A percentile compares a stretch with the other conserved stretches of the same genome.
These are phyloP conservation scores for rabbit (Oryctolagus cuniculus) DNA, from an alignment of 2,113 vertebrate genomes.

Conservation along the genomic window mOryCun1.1 NC_091442.1:65563501-65564000, in stretches of 20 bases:
- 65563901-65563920: neutral
- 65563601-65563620: slow-evolving; percentile 13
- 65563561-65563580: neutral
- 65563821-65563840: neutral
- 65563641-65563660: neutral
- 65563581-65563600: slow-evolving; percentile 5
- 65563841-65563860: neutral
- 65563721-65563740: slow-evolving; percentile 25
- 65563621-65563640: neutral
- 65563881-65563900: neutral
- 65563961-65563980: neutral
- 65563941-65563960: neutral
- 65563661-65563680: slow-evolving; percentile 25
- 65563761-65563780: neutral
- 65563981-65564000: neutral
- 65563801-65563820: neutral
- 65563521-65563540: slow-evolving; percentile 44
- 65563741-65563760: neutral
- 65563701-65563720: neutral
- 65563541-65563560: neutral
- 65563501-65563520: slow-evolving; percentile 43
- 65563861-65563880: neutral
- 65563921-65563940: neutral
- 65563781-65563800: neutral
- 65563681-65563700: neutral